Evolutionary conservation across 2,888 invertebrate genomes (phyloP).

Genomic region (Operophtera brumata): DNA sequence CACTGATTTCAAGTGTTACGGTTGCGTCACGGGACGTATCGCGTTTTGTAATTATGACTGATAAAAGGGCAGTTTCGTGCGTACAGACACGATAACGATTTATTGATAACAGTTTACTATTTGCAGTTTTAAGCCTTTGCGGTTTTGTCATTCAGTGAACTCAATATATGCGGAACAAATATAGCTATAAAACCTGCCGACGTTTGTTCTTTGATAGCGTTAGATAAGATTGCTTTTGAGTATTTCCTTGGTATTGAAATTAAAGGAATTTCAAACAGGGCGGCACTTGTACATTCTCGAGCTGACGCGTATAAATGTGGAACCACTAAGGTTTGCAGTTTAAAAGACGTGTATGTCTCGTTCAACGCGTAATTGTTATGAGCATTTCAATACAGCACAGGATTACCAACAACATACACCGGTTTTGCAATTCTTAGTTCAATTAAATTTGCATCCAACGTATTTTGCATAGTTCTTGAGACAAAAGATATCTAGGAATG

Average conservation of each 20-base stretch:
- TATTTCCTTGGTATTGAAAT: slow-evolving; percentile 16
- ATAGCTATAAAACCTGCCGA: slow-evolving; percentile 14
- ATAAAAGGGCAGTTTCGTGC: slow-evolving; percentile 32
- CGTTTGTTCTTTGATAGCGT: slow-evolving; percentile 20
- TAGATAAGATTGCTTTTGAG: slow-evolving; percentile 25
- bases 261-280: slow-evolving; percentile 10
- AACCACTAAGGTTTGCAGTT: slow-evolving; percentile 7
- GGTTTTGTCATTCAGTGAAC: slow-evolving; percentile 20
- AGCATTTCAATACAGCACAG: slow-evolving; percentile 7
- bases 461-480: slow-evolving; percentile 3
- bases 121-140: slow-evolving; percentile 10
- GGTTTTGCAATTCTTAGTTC: slow-evolving; percentile 16
- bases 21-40: slow-evolving; percentile 48
- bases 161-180: not conserved
- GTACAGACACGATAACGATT: slow-evolving; percentile 37
- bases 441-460: slow-evolving; percentile 21
- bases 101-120: slow-evolving; percentile 25
- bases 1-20: slow-evolving; percentile 45
- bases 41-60: slow-evolving; percentile 29
- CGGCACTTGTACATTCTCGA: slow-evolving; percentile 5
- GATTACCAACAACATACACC: slow-evolving; percentile 18
- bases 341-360: slow-evolving; percentile 13
- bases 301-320: not conserved
- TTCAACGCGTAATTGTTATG: slow-evolving; percentile 18
- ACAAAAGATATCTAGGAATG: slow-evolving; percentile 9